phyloP scores from a whole-genome alignment of 2,888 invertebrate species.

The Orthosia cruda region DNA sequence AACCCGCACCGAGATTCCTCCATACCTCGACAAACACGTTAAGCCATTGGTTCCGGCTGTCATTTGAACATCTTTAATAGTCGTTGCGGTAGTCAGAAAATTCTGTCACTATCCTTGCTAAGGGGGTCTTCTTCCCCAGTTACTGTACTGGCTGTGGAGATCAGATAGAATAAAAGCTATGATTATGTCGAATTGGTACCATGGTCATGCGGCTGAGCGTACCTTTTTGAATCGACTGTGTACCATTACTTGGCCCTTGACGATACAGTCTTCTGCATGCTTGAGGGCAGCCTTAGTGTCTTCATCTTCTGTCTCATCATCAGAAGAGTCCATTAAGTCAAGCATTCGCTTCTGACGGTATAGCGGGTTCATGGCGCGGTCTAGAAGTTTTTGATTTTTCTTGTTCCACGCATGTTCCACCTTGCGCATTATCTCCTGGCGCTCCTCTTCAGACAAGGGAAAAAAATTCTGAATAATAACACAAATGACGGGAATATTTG shows the following conservation, averaged over 20 bases:
- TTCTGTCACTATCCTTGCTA: too few species aligned
- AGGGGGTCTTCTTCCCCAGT: too few species aligned
- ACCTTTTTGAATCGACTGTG: conserved; percentile 79
- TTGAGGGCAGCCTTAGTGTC: conserved; percentile 83
- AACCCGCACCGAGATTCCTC: too few species aligned
- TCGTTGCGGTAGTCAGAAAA: too few species aligned
- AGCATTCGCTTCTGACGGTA: conserved; percentile 76
- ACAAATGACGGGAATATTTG: neutral
- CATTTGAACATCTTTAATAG: too few species aligned
- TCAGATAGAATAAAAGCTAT: too few species aligned
- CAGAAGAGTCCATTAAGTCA: conserved; percentile 76
- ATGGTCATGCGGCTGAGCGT: neutral
- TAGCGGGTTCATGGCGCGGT: conserved; percentile 81
- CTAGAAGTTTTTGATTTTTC: conserved; percentile 88
- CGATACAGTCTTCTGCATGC: conserved; percentile 95
- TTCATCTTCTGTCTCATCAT: conserved; percentile 86
- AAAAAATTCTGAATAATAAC: conserved; percentile 10
- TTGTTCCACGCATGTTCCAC: conserved; percentile 95
- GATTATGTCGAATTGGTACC: neutral
- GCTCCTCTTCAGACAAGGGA: conserved; percentile 91
- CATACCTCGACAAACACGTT: too few species aligned
- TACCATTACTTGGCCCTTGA: conserved; percentile 80
- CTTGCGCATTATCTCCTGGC: conserved; percentile 94
- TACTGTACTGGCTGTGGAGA: too few species aligned
- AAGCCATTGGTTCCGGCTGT: too few species aligned